These are phyloP conservation scores for Chionis minor DNA, from an alignment of 2,113 vertebrate species.

Conservation along the genomic window DNA sequence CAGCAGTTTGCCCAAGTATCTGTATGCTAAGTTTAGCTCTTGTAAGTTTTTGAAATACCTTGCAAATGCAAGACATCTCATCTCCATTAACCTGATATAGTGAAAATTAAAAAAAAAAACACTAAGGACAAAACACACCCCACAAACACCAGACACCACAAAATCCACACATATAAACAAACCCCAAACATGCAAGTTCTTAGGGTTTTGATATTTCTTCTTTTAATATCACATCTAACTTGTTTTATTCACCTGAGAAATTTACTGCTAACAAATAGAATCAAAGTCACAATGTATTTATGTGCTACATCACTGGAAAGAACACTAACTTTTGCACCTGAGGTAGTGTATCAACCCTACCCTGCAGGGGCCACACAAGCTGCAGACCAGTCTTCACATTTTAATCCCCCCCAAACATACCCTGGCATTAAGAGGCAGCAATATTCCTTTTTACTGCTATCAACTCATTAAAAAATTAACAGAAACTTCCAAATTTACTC, in stretches of 20 bases:
- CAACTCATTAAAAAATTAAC: background rate
- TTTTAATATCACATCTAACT: background rate
- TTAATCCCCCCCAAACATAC: background rate
- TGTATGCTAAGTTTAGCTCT: background rate
- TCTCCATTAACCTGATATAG: background rate
- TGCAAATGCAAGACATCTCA: background rate
- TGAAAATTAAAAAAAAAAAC: background rate
- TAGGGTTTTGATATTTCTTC: no score
- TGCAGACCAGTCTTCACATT: fast-evolving
- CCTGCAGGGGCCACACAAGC: background rate
- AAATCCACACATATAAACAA: background rate
- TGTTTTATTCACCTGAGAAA: background rate
- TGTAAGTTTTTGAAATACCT: background rate
- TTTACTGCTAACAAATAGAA: background rate
- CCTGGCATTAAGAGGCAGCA: background rate
- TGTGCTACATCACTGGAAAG: background rate
- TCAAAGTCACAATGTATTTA: background rate
- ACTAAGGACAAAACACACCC: no score
- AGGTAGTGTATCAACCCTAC: background rate
- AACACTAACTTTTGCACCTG: background rate
- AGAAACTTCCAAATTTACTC: background rate
- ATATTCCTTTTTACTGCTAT: background rate
- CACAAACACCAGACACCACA: background rate
- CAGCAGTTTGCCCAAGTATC: background rate
- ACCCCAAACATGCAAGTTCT: background rate